These are phyloP conservation scores for Ginglymostoma cirratum DNA, from an alignment of 2,113 vertebrate genomes.

Conservation along the genomic window DNA sequence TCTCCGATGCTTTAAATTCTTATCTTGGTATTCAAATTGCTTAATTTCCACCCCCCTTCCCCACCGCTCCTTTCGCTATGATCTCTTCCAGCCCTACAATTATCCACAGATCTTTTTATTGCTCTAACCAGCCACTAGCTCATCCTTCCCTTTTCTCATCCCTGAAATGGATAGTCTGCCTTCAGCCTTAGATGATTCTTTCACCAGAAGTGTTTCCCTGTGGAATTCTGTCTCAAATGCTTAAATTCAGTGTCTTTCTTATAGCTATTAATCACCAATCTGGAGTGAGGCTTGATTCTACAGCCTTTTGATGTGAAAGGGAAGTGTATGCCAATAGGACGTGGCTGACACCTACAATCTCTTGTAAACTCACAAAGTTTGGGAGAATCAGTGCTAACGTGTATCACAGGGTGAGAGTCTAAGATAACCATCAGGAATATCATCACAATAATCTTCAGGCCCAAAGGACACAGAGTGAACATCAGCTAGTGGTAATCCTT, in stretches of 20 bases:
- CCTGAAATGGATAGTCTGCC: neutral
- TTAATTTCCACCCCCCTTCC: no score
- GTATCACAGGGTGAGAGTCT: neutral
- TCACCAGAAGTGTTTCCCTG: neutral
- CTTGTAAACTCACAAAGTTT: neutral
- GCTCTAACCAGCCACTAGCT: neutral
- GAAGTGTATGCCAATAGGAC: neutral
- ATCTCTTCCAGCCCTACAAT: neutral
- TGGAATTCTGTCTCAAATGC: neutral
- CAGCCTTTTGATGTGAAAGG: neutral
- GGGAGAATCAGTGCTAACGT: no score
- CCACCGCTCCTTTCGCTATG: neutral
- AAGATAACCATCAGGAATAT: neutral
- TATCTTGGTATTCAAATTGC: no score
- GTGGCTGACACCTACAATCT: neutral
- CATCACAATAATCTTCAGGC: neutral
- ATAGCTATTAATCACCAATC: neutral
- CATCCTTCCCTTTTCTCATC: neutral
- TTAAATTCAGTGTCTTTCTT: neutral
- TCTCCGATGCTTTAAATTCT: no score
- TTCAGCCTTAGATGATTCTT: neutral
- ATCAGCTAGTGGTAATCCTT: neutral
- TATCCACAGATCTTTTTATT: neutral
- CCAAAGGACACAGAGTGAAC: neutral
- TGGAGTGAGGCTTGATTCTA: neutral